Conservation (phyloP, 92 coral and sea anemone genomes). For the Galaxea fascicularis region DNA sequence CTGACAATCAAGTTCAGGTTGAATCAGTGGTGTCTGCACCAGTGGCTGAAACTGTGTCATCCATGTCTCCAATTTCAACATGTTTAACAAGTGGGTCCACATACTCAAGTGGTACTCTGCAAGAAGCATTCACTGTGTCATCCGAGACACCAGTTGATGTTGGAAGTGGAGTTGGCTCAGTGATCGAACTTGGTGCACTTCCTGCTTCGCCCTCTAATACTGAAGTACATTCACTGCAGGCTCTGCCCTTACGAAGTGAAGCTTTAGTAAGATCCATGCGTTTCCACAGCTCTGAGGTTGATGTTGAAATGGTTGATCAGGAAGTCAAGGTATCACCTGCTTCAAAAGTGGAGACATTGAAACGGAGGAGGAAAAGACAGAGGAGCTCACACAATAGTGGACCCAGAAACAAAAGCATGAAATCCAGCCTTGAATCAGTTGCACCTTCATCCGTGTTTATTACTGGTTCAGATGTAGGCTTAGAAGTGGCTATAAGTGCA, state of each 20-base stretch:
- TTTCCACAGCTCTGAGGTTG: no score
- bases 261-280: not conserved
- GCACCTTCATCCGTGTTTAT: not conserved
- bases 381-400: not conserved
- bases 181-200: not conserved
- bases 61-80: not conserved
- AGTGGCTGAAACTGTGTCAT: not conserved
- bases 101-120: not conserved
- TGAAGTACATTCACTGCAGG: not conserved
- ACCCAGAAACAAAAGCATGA: not conserved
- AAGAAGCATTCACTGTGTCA: not conserved
- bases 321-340: not conserved
- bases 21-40: not conserved
- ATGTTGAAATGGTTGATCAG: not conserved
- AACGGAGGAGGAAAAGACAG: not conserved
- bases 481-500: no score
- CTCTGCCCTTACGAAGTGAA: no score
- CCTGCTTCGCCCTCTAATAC: not conserved
- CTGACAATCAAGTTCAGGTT: not conserved
- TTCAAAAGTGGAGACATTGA: no score
- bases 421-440: not conserved
- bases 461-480: no score
- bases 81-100: not conserved
- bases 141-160: not conserved
- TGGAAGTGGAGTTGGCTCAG: not conserved